Evolutionary conservation across 2,797 vertebrate species (phyloP), one percentile per base, ranked within the genome.

Genomic region (Pipistrellus nathusii): DNA sequence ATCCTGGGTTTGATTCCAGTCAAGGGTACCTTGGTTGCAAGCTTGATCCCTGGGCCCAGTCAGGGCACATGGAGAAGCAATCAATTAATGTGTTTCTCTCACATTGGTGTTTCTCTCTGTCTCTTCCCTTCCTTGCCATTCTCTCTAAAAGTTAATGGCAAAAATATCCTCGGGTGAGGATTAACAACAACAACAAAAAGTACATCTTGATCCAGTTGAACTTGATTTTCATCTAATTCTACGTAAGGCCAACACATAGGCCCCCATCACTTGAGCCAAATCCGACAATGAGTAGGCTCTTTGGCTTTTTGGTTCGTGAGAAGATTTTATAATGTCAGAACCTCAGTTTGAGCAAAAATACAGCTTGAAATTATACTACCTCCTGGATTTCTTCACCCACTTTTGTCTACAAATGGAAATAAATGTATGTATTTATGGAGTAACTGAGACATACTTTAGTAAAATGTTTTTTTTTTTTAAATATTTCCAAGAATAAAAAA

Each of bases 301-400:
- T 90, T 30, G 1, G 35, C 80, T 95, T 48, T 48, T 88, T 84
- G 81, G 57, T 95, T 35, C 1, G 25, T 93, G 85, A 68, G 95
- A 89, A 9, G n/a, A 96, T 68, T 97, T 97, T 90, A 66, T 93
- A 85, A 90, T 73, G 5, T 77, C 95, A 93, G 91, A 94, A 86
- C 44, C 92, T 94, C 73, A 82, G 69, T 95, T 92, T 96, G 85
- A 96, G 84, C 71, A 97, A 89, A 96, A 97, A 97, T 97, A 91
- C 84, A 96, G 82, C 76, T 89, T 96, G 73, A 95, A 97, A 96
- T 78, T 48, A 72, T 3, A 44, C 51, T 30, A 25, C 95, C 80
- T 97, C 87, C 89, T 97, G 96, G 85, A 97, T 95, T 98, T 98
- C 92, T 97, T 98, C 90, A 97, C 51, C 75, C 73, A 95, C 46